Percentiles rank a stretch among this genome's conserved stretches.
Evolutionary conservation across 2,797 vertebrate species (phyloP).

Genomic region (Rhabdomys pumilio): DNA sequence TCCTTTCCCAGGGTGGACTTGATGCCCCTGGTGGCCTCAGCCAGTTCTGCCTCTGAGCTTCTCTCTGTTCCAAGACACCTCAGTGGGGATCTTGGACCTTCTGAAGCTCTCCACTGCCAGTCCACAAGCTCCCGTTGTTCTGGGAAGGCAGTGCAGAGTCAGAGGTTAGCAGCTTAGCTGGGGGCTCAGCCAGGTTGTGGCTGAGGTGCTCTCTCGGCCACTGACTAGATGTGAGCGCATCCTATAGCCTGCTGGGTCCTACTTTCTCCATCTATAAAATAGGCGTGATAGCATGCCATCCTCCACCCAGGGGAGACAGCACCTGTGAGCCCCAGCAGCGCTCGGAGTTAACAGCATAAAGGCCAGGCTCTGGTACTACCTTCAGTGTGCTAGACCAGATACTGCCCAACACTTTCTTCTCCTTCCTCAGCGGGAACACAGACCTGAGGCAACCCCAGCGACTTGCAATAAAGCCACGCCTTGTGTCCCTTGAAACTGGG

Average conservation of each 20-base stretch:
- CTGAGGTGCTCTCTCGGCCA: neutral
- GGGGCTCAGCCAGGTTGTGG: neutral
- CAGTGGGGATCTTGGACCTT: neutral
- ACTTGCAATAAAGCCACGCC: no score
- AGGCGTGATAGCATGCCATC: fast-evolving
- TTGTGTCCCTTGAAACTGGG: neutral
- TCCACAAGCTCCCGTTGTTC: fast-evolving
- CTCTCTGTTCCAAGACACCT: neutral
- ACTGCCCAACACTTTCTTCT: neutral
- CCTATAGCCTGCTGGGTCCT: neutral
- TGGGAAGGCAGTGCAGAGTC: fast-evolving
- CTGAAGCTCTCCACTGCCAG: neutral
- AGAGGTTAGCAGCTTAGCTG: neutral
- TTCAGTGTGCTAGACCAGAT: neutral
- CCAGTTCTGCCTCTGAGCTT: neutral
- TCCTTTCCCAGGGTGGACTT: neutral
- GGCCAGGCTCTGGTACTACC: neutral
- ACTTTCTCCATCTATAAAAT: neutral
- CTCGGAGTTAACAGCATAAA: neutral
- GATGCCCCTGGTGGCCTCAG: neutral
- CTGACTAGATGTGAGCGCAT: neutral
- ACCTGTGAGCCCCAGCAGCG: fast-evolving
- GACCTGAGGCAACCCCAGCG: neutral
- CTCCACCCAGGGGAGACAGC: fast-evolving
- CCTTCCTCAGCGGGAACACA: neutral